Evolutionary conservation across 2,888 invertebrate genomes (phyloP).

Genomic region (Mesopsocus fuscifrons): DNA sequence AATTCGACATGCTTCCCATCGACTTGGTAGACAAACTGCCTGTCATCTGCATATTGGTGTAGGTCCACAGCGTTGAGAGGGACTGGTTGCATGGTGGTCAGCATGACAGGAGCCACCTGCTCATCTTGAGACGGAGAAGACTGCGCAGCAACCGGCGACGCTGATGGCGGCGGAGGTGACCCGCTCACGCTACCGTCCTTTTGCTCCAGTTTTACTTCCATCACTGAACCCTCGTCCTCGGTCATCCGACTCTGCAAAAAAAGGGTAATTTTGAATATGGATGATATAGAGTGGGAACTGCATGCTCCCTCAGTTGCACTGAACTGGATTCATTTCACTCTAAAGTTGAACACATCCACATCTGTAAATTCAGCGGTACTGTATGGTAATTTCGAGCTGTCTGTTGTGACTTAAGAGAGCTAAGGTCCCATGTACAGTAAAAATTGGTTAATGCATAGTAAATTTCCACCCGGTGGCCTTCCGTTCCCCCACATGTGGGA

Average conservation of each 20-base stretch:
- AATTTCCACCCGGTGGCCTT: too few species aligned
- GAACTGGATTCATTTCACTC: too few species aligned
- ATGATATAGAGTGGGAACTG: too few species aligned
- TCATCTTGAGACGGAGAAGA: conserved; percentile 30
- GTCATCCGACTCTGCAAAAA: background rate
- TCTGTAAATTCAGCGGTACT: too few species aligned
- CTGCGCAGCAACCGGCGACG: background rate
- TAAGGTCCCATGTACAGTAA: too few species aligned
- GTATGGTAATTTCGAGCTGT: too few species aligned
- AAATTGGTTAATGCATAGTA: too few species aligned
- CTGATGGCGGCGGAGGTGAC: conserved; percentile 4
- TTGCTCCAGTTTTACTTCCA: background rate
- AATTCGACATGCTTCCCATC: conserved; percentile 14
- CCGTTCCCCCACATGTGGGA: too few species aligned
- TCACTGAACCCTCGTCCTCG: background rate
- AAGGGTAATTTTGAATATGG: too few species aligned
- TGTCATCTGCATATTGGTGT: conserved; percentile 11
- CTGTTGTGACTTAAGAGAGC: too few species aligned
- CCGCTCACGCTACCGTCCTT: background rate
- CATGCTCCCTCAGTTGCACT: too few species aligned
- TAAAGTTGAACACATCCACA: too few species aligned
- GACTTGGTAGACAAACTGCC: conserved; percentile 15
- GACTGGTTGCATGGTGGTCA: conserved; percentile 76
- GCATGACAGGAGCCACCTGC: conserved; percentile 49
- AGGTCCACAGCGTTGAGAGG: conserved; percentile 19